Percentiles rank a stretch among this genome's conserved stretches.
Evolutionary conservation across 2,113 vertebrate genomes (phyloP).

Genomic region (western clawed frog (Xenopus tropicalis)): UCB_Xtro_10.0 CM004451.2:80696501-80697000

Average conservation of each 20-base stretch:
- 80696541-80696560: background rate
- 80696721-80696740: slow-evolving; percentile 36
- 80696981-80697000: no score
- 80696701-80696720: slow-evolving; percentile 34
- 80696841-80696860: slow-evolving; percentile 35
- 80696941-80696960: no score
- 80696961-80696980: no score
- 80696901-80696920: background rate
- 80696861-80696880: slow-evolving; percentile 17
- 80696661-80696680: slow-evolving; percentile 12
- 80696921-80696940: background rate
- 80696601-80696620: background rate
- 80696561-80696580: slow-evolving; percentile 15
- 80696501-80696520: background rate
- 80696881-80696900: slow-evolving; percentile 19
- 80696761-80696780: slow-evolving; percentile 16
- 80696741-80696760: slow-evolving; percentile 31
- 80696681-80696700: slow-evolving; percentile 30
- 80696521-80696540: background rate
- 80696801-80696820: slow-evolving; percentile 42
- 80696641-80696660: slow-evolving; percentile 20
- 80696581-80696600: background rate
- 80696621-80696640: slow-evolving; percentile 1
- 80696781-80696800: slow-evolving; percentile 37
- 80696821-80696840: slow-evolving; percentile 15